Conservation (phyloP, 2,888 invertebrate genomes). For the Linyphia triangularis region DNA sequence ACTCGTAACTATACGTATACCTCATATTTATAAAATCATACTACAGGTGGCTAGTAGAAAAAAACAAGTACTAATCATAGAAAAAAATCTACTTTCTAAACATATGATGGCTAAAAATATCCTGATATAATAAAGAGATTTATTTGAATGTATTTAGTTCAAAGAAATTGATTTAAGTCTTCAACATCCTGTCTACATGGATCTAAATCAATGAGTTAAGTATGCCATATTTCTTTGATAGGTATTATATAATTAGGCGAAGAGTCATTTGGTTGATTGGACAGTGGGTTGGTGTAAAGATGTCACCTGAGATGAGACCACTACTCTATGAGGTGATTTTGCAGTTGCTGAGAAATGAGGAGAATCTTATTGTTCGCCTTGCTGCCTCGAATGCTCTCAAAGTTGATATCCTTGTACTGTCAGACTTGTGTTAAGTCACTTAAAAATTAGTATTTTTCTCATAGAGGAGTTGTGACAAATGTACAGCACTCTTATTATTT, state of each 20-base stretch:
- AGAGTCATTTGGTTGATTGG: conserved; percentile 91
- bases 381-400: conserved; percentile 92
- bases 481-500: neutral
- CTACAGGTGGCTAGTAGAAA: too few relatives aligned
- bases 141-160: too few relatives aligned
- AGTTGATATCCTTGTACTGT: conserved; percentile 82
- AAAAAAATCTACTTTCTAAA: too few relatives aligned
- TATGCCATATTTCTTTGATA: too few relatives aligned
- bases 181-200: too few relatives aligned
- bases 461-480: neutral
- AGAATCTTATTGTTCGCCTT: conserved; percentile 93
- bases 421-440: neutral
- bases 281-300: conserved; percentile 86
- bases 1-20: too few relatives aligned
- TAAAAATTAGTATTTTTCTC: neutral
- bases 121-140: too few relatives aligned
- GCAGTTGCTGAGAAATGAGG: conserved; percentile 86
- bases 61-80: too few relatives aligned
- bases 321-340: conserved; percentile 86
- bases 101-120: too few relatives aligned
- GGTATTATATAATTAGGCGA: conserved; percentile 90
- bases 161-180: too few relatives aligned
- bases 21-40: too few relatives aligned
- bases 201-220: too few relatives aligned
- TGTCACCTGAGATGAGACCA: conserved; percentile 88